Conservation (phyloP, 2,797 vertebrate genomes). For the Oryzias dopingdopingensis region DNA sequence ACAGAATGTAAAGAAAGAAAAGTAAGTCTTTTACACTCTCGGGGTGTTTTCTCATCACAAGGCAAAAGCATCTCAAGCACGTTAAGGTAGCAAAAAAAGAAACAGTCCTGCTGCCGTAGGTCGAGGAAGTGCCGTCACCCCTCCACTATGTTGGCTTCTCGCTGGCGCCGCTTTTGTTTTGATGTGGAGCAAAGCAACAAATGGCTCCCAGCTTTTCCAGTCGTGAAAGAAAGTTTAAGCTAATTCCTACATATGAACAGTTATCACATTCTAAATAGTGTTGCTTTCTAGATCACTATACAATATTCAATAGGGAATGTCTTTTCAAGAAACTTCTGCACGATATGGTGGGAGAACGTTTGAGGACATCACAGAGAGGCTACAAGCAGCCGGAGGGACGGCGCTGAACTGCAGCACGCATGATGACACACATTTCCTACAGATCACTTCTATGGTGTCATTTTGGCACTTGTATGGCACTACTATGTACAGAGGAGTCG, state of each 20-base stretch:
- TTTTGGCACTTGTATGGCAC: conserved; percentile 77
- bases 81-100: conserved; percentile 47
- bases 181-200: conserved; percentile 63
- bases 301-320: conserved; percentile 71
- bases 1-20: conserved; percentile 47
- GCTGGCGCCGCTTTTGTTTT: conserved; percentile 25
- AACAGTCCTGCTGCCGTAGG: conserved; percentile 69
- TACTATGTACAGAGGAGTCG: conserved; percentile 71
- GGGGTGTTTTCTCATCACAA: conserved; percentile 68
- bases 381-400: conserved; percentile 70
- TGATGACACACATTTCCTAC: conserved; percentile 58
- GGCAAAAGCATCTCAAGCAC: conserved; percentile 68
- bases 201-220: conserved; percentile 55
- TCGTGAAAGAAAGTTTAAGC: conserved; percentile 57
- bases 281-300: conserved; percentile 70
- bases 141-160: conserved; percentile 52
- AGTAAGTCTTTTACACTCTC: conserved; percentile 35
- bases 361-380: conserved; percentile 69
- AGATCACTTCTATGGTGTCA: conserved; percentile 72
- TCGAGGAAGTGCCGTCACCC: conserved; percentile 45
- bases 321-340: conserved; percentile 58
- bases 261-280: conserved; percentile 74
- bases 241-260: conserved; percentile 74
- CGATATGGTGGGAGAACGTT: conserved; percentile 59
- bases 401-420: conserved; percentile 55